Percentiles rank a stretch among this genome's conserved stretches.
phyloP scores from a whole-genome alignment of 2,888 invertebrate genomes.

The Helicoverpa assulta region DNA sequence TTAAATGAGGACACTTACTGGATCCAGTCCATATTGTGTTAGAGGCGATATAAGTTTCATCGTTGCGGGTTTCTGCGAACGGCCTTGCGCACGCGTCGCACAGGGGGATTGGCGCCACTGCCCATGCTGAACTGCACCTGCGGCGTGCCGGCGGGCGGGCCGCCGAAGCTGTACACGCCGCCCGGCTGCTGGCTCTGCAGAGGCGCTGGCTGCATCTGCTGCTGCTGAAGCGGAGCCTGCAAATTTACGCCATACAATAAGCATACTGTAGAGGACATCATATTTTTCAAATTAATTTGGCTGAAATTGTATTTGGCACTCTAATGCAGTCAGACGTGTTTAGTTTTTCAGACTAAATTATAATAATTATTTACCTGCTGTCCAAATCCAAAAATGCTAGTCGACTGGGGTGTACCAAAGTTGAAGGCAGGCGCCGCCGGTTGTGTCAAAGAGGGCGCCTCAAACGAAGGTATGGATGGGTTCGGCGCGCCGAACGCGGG shows the following conservation, averaged over 20 bases:
- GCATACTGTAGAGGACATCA: background rate
- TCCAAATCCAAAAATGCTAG: constrained; percentile 79
- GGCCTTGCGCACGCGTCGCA: constrained; percentile 78
- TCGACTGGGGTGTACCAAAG: constrained; percentile 72
- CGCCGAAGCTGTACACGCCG: constrained; percentile 76
- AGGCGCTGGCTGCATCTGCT: constrained; percentile 44
- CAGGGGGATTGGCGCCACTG: constrained; percentile 68
- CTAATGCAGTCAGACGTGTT: too few relatives aligned
- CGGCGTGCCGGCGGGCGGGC: constrained; percentile 58
- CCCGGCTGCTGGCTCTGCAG: constrained; percentile 61
- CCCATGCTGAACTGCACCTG: constrained; percentile 83
- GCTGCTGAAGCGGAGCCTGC: constrained; percentile 41
- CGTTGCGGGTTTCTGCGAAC: constrained; percentile 78
- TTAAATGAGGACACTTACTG: constrained; percentile 55
- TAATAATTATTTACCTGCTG: constrained; percentile 75
- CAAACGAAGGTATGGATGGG: constrained; percentile 72
- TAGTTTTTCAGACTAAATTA: too few relatives aligned
- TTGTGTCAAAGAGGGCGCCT: constrained; percentile 64
- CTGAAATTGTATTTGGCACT: too few relatives aligned
- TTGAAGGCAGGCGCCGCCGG: constrained; percentile 74
- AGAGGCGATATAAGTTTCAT: constrained; percentile 65
- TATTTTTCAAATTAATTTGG: too few relatives aligned
- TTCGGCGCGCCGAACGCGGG: constrained; percentile 73
- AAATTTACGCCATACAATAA: constrained; percentile 23
- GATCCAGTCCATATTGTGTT: constrained; percentile 36